Percentiles rank a stretch among this genome's conserved stretches.
Conservation (phyloP, 2,888 invertebrate species). For the Drosophila anomelani region DNA sequence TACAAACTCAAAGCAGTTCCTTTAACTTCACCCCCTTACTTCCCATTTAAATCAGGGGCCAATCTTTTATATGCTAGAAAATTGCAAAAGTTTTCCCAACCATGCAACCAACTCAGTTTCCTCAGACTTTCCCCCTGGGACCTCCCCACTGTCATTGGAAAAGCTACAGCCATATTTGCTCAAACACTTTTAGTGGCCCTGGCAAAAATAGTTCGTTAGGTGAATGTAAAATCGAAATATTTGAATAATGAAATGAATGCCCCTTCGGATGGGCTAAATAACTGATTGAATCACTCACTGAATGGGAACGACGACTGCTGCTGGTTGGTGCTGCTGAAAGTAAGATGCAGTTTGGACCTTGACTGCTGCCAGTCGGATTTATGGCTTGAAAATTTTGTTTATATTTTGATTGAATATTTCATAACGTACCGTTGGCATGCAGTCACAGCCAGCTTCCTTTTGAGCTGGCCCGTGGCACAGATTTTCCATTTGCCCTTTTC, state of each 20-base stretch:
- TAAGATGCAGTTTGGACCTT: constrained; percentile 11
- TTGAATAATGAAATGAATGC: constrained; percentile 62
- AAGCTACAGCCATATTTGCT: constrained; percentile 13
- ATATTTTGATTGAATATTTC: constrained; percentile 59
- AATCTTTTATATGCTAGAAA: constrained; percentile 30
- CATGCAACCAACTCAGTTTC: constrained; percentile 13
- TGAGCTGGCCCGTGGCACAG: constrained; percentile 16
- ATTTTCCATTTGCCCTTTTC: constrained; percentile 6
- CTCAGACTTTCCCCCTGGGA: constrained; percentile 2
- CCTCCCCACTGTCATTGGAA: constrained; percentile 20
- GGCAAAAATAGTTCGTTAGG: constrained; percentile 44
- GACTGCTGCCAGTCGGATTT: constrained; percentile 41
- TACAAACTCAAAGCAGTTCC: background rate
- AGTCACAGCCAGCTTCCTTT: constrained; percentile 21
- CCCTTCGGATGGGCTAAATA: constrained; percentile 21
- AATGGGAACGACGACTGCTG: background rate
- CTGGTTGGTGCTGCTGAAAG: background rate
- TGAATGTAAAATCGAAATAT: constrained; percentile 55
- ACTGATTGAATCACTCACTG: constrained; percentile 20
- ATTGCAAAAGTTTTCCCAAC: constrained; percentile 46
- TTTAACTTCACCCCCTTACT: background rate
- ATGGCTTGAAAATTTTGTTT: constrained; percentile 50
- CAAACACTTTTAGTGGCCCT: constrained; percentile 14
- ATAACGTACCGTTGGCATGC: constrained; percentile 42
- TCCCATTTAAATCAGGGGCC: background rate